A percentile compares a stretch with the other conserved stretches of the same genome.
phyloP scores from a whole-genome alignment of 2,888 invertebrate genomes.

The Cephus spinipes region DNA sequence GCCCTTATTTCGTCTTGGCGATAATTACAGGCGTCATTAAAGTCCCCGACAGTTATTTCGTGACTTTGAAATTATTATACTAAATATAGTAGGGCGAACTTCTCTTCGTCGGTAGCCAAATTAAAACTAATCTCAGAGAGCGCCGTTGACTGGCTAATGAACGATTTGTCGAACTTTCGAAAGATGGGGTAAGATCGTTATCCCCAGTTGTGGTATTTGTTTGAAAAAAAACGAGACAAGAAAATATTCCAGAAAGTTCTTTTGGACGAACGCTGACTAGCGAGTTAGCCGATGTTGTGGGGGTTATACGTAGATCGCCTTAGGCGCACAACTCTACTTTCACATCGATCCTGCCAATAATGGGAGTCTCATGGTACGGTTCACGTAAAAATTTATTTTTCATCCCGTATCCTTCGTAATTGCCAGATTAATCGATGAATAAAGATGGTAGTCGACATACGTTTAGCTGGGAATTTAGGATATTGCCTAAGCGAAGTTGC shows the following conservation, averaged over 20 bases:
- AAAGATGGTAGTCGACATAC: constrained; percentile 1
- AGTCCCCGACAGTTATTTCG: background rate
- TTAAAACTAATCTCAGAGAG: background rate
- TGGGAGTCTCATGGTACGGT: background rate
- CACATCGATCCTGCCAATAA: background rate
- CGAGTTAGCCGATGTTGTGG: background rate
- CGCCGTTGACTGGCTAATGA: background rate
- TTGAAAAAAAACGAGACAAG: background rate
- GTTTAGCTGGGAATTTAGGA: background rate
- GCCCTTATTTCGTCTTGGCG: background rate
- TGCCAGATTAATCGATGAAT: background rate
- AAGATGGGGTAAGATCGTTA: background rate
- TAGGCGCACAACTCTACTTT: background rate
- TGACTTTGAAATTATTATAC: background rate
- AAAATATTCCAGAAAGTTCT: background rate
- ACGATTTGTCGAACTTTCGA: background rate
- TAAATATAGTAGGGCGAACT: background rate
- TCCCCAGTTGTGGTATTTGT: background rate
- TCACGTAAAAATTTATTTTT: background rate
- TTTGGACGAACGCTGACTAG: background rate
- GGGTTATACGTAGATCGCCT: background rate
- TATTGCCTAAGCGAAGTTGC: background rate
- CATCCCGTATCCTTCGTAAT: constrained; percentile 1
- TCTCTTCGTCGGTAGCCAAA: background rate
- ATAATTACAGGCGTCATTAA: background rate